Conservation (phyloP, 2,797 vertebrate species). For the Scleropages formosus region DNA sequence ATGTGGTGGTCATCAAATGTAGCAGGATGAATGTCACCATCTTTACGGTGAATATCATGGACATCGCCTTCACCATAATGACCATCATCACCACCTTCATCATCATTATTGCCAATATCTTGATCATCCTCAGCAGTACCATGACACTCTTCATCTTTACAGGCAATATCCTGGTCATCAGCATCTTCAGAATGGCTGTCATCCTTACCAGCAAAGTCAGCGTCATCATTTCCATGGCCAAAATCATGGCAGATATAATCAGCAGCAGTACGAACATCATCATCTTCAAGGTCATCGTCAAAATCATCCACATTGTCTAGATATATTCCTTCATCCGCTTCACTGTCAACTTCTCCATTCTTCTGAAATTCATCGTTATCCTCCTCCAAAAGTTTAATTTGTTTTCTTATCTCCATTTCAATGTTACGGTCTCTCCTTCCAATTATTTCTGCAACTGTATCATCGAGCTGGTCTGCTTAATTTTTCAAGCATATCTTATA, state of each 20-base stretch:
- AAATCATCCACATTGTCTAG: slow-evolving; percentile 32
- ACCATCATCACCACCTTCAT: slow-evolving; percentile 1
- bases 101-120: background rate
- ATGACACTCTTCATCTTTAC: background rate
- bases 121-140: background rate
- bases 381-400: slow-evolving; percentile 41
- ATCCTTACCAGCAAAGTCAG: background rate
- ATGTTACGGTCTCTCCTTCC: slow-evolving; percentile 49
- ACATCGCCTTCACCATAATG: background rate
- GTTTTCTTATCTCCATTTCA: slow-evolving; percentile 22
- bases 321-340: background rate
- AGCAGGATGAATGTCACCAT: slow-evolving; percentile 7
- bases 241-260: background rate
- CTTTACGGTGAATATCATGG: background rate
- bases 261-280: background rate
- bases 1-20: background rate
- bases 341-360: slow-evolving; percentile 12
- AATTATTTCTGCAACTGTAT: slow-evolving; percentile 68
- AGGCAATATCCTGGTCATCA: slow-evolving; percentile 27
- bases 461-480: slow-evolving; percentile 51
- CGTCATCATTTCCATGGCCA: background rate
- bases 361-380: slow-evolving; percentile 42
- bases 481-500: slow-evolving; percentile 36
- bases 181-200: slow-evolving; percentile 36
- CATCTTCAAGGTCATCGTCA: slow-evolving; percentile 47